Conservation (phyloP, 2,113 vertebrate species). For the Probosciger aterrimus region DNA sequence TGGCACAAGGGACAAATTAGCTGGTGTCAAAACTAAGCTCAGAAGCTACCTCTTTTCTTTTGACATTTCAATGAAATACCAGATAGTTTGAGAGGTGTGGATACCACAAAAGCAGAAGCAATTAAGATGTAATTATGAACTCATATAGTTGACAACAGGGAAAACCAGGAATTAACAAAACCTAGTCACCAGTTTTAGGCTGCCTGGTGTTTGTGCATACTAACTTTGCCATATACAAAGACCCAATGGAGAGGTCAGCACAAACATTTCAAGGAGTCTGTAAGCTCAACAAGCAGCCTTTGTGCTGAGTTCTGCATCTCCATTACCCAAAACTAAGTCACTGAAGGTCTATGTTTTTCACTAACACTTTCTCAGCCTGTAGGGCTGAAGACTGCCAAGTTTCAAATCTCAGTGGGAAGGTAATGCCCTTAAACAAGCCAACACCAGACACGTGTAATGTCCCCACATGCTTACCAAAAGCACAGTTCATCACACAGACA, state of each 20-base stretch:
- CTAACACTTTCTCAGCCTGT: not conserved
- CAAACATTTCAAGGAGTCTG: not conserved
- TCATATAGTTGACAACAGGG: not conserved
- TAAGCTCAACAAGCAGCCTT: not conserved
- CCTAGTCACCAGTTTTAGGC: not conserved
- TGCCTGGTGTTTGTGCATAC: not conserved
- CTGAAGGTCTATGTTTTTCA: not conserved
- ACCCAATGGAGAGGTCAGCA: not conserved
- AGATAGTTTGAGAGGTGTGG: not conserved
- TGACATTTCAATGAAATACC: slow-evolving; percentile 18
- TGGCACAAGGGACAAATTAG: slow-evolving; percentile 6
- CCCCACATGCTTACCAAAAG: not conserved
- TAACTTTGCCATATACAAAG: not conserved
- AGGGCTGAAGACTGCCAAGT: not conserved
- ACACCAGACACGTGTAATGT: not conserved
- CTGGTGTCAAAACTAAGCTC: not conserved
- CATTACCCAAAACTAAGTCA: not conserved
- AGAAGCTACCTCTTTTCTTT: slow-evolving; percentile 12
- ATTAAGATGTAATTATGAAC: not conserved
- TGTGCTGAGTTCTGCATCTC: not conserved
- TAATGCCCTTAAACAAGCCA: not conserved
- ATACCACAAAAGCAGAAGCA: not conserved
- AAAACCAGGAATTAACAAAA: slow-evolving; percentile 6
- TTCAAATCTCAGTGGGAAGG: not conserved
- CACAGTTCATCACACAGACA: not conserved